Conservation (phyloP, 2,888 invertebrate genomes). For the Andrena bicolor region DNA sequence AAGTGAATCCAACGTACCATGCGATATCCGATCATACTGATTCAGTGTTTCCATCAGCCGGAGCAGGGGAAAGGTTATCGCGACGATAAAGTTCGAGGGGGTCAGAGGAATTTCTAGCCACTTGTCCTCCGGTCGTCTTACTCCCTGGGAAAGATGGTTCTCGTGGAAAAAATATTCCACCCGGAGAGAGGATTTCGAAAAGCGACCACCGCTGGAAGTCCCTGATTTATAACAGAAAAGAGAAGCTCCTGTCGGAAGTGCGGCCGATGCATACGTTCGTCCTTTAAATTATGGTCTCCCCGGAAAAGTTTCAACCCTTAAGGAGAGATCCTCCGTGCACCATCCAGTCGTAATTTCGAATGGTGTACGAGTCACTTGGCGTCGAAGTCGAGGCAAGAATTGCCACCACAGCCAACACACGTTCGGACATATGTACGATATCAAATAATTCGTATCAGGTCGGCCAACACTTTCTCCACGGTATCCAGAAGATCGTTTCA, state of each 20-base stretch:
- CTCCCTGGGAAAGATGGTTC: slow-evolving; percentile 8
- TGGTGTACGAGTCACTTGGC: not conserved
- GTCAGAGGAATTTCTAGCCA: slow-evolving; percentile 42
- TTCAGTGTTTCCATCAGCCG: slow-evolving; percentile 57
- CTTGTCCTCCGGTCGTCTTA: slow-evolving; percentile 45
- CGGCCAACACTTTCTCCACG: too few relatives aligned
- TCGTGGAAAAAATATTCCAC: slow-evolving; percentile 26
- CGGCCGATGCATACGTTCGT: slow-evolving; percentile 20
- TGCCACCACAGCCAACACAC: not conserved
- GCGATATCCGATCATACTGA: slow-evolving; percentile 65
- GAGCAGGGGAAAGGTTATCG: slow-evolving; percentile 54
- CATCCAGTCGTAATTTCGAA: slow-evolving; percentile 8
- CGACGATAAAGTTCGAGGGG: slow-evolving; percentile 59
- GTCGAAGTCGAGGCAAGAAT: not conserved
- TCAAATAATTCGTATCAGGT: too few relatives aligned
- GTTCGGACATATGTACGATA: not conserved
- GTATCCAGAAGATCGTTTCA: too few relatives aligned
- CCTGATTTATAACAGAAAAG: slow-evolving; percentile 36
- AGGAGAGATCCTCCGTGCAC: not conserved
- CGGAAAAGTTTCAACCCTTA: not conserved
- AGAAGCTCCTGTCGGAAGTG: slow-evolving; percentile 11
- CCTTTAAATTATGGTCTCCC: slow-evolving; percentile 23
- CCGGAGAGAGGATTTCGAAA: slow-evolving; percentile 10
- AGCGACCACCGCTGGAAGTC: slow-evolving; percentile 8
- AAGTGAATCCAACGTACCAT: slow-evolving; percentile 56